A percentile compares a stretch with the other conserved stretches of the same genome.
Evolutionary conservation across 53 echinoderm and acorn worm species (phyloP).

Genomic region (Echinarachnius parma): DNA sequence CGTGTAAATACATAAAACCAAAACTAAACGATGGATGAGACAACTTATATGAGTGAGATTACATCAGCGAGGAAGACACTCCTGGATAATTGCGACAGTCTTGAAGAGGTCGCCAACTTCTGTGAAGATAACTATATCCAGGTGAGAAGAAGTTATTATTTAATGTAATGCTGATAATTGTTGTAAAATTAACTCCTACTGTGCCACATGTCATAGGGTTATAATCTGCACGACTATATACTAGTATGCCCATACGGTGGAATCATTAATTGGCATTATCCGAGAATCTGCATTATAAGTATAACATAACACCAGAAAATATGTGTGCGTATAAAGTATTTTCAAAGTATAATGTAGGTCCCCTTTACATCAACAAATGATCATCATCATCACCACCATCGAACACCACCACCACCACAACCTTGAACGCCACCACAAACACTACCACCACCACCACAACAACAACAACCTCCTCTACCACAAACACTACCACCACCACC

Average conservation of each 20-base stretch:
- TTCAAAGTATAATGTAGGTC: no score
- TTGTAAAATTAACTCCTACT: not conserved
- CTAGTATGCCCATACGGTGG: no score
- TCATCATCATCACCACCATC: not conserved
- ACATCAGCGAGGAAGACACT: conserved; percentile 9
- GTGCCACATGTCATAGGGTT: no score
- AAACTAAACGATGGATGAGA: conserved; percentile 14
- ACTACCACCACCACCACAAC: not conserved
- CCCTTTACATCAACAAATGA: not conserved
- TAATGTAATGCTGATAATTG: not conserved
- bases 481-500: not conserved
- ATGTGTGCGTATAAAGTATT: no score
- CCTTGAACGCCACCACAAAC: no score
- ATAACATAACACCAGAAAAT: no score
- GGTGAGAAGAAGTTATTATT: conserved; percentile 1
- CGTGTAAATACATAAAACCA: not conserved
- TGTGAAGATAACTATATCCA: conserved; percentile 31
- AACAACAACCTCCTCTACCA: not conserved
- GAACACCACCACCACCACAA: no score
- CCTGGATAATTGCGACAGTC: conserved; percentile 16
- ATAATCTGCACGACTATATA: no score
- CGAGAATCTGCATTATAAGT: no score
- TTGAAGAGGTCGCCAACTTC: conserved; percentile 15
- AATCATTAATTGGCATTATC: no score
- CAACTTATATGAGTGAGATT: not conserved